Base-by-base conservation (phyloP, 1,140 invertebrate genomes). In the Penaeus vannamei region DNA sequence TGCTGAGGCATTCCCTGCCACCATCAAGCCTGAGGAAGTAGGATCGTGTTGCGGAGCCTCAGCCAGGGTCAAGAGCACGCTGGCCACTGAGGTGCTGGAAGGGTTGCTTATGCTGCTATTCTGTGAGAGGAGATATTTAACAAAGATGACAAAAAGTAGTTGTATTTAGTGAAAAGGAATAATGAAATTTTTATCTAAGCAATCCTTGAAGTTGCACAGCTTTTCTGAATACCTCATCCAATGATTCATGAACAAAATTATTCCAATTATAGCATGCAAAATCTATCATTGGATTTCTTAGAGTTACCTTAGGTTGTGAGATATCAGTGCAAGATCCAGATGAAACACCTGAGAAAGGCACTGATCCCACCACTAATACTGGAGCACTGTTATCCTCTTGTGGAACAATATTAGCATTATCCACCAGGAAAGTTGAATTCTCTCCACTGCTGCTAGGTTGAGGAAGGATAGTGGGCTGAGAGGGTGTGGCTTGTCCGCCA, bases 61-160 rank as follows among this genome's bases (percentile, higher is more conserved):
- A 14, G 82, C 87, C 12, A 89, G 87, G 60, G 87, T 80, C 32
- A 89, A 32, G 42, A 89, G 82, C 26, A 89, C 87, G 36, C 87
- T 89, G 53, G 87, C 87, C 59, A 89, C 60, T 3, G 87, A 89
- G 2, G 87, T 89, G 82, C 19, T 88, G 61, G 66, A 26, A 7
- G 59, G 85, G 23, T 80, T 79, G 76, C 76, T 84, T 3, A 84
- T 7, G 12, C 69, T 84, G 29, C 32, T 32, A 20, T 69, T 29
- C 83, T 84, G 62, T 46, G 46, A 66, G 29, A 42, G 46, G 14
- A 80, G n/a, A 23, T 46, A n/a, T 80, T 23, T 0, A 76, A 32
- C 5, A 2, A 2, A 53, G 12, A 14, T 53, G 17, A 53, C 53
- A 53, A 12, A 17, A 53, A 12, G 17, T 53, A 53, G 53, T 17